A percentile compares a stretch with the other conserved stretches of the same genome.
Conservation (phyloP, 2,888 invertebrate genomes). For the Pyrrhia umbra region DNA sequence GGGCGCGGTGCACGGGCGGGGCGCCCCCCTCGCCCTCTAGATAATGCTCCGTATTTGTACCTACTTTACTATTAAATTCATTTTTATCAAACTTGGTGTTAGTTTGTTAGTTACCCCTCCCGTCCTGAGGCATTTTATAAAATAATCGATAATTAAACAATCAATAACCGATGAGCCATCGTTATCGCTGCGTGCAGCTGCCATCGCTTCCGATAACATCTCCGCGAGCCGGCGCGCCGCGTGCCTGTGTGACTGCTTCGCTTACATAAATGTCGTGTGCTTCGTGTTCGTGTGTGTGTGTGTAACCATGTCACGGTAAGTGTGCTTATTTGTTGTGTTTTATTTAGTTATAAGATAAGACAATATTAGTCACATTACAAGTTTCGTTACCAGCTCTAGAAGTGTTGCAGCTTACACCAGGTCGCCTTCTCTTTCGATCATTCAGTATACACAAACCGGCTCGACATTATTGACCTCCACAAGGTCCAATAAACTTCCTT, state of each 20-base stretch:
- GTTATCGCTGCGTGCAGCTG: not conserved
- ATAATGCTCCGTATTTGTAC: slow-evolving; percentile 69
- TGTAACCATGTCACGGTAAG: slow-evolving; percentile 61
- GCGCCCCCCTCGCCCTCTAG: slow-evolving; percentile 52
- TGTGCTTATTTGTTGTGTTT: slow-evolving; percentile 55
- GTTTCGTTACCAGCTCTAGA: not conserved
- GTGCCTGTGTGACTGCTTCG: slow-evolving; percentile 62
- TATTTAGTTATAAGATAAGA: slow-evolving; percentile 2
- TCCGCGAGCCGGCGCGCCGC: slow-evolving; percentile 7
- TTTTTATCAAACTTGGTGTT: slow-evolving; percentile 70
- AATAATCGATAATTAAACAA: slow-evolving; percentile 2
- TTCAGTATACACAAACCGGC: too few species aligned
- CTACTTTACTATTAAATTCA: slow-evolving; percentile 75
- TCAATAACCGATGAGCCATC: not conserved
- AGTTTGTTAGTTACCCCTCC: slow-evolving; percentile 57
- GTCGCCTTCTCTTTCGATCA: not conserved
- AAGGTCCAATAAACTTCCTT: too few species aligned
- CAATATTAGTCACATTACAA: too few species aligned
- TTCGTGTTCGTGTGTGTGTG: slow-evolving; percentile 59
- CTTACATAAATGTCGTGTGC: slow-evolving; percentile 58
- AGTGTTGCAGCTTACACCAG: not conserved
- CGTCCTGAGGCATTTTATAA: slow-evolving; percentile 17
- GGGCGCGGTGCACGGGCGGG: not conserved
- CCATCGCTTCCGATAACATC: not conserved
- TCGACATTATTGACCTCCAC: too few species aligned